phyloP scores from a whole-genome alignment of 2,113 vertebrate species.

The Pseudopodoces humilis region DNA sequence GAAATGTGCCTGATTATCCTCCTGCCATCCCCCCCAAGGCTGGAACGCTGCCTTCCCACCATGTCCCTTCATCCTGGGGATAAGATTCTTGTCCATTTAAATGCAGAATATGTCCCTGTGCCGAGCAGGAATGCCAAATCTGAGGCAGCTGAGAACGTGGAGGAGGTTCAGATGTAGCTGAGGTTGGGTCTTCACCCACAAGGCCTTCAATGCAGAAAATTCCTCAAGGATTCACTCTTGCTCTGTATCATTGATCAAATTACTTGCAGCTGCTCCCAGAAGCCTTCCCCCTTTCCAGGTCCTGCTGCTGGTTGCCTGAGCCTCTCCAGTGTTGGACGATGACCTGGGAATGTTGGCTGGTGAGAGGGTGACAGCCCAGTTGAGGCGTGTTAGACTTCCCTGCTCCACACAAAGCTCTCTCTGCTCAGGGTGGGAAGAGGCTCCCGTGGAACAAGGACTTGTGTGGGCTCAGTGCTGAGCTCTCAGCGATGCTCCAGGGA shows the following conservation, averaged over 20 bases:
- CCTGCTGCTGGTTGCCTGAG: neutral
- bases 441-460: neutral
- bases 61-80: neutral
- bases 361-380: neutral
- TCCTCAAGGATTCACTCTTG: neutral
- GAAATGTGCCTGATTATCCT: neutral
- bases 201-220: neutral
- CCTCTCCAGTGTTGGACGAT: accelerated
- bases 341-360: neutral
- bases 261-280: neutral
- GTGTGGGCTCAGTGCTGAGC: neutral
- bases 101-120: neutral
- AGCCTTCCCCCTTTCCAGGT: neutral
- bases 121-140: neutral
- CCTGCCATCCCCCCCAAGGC: neutral
- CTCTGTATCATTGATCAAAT: accelerated
- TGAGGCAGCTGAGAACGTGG: accelerated
- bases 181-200: neutral
- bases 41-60: accelerated
- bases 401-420: neutral
- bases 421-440: neutral
- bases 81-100: neutral
- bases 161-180: neutral
- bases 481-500: neutral
- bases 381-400: accelerated